A percentile compares a stretch with the other conserved stretches of the same genome.
These are phyloP conservation scores for Cosmia trapezina DNA, from an alignment of 2,888 invertebrate species.

Conservation along the genomic window DNA sequence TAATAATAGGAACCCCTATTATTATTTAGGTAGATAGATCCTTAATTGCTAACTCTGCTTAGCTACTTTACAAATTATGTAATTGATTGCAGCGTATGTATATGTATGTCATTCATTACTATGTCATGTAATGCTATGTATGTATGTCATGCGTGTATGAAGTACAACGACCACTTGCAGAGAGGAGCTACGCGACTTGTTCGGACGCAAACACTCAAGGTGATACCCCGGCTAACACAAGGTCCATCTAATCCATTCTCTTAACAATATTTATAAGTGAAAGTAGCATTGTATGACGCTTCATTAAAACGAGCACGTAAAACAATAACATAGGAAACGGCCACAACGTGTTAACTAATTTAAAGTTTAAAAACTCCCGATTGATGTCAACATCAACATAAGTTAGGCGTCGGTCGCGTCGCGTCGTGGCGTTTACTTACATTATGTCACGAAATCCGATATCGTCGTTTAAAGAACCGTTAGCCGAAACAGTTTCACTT, in stretches of 20 bases:
- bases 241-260: constrained; percentile 85
- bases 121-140: constrained; percentile 37
- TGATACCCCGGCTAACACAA: constrained; percentile 78
- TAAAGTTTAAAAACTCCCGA: constrained; percentile 42
- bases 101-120: constrained; percentile 7
- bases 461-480: constrained; percentile 56
- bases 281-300: constrained; percentile 69
- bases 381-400: constrained; percentile 56
- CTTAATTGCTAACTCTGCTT: not conserved
- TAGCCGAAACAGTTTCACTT: constrained; percentile 79
- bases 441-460: constrained; percentile 58
- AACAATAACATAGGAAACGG: constrained; percentile 46
- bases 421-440: constrained; percentile 55
- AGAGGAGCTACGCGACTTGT: constrained; percentile 52
- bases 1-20: too few relatives aligned
- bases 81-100: not conserved
- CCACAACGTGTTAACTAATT: constrained; percentile 20
- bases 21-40: too few relatives aligned
- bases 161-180: constrained; percentile 57
- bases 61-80: not conserved
- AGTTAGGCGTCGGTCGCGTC: constrained; percentile 30
- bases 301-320: constrained; percentile 35
- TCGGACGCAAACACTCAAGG: constrained; percentile 80
- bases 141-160: constrained; percentile 58
- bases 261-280: constrained; percentile 78